Conservation (phyloP, 1,140 invertebrate genomes). For the Apis cerana region DNA sequence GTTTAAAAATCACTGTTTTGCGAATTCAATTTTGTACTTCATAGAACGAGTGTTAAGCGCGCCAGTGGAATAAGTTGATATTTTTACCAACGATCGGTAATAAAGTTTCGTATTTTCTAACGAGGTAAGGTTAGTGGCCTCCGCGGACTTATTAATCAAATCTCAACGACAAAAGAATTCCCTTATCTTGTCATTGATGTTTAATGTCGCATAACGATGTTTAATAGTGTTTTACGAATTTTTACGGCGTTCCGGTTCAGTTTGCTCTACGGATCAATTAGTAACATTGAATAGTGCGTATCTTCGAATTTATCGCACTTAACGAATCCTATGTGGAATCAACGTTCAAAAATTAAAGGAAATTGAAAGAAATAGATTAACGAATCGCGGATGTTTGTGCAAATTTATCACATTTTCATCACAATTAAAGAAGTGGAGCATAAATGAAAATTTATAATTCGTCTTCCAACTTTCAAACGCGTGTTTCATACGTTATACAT, state of each 20-base stretch:
- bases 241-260: conserved; percentile 4
- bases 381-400: no score
- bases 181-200: conserved; percentile 20
- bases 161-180: conserved; percentile 2
- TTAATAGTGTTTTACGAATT: conserved; percentile 30
- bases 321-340: neutral
- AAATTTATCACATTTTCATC: no score
- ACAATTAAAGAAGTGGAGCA: no score
- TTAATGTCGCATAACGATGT: conserved; percentile 5
- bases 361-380: neutral
- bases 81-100: conserved; percentile 27
- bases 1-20: no score
- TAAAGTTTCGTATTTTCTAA: neutral
- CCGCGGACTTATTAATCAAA: neutral
- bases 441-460: no score
- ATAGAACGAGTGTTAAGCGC: neutral
- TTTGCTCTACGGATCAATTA: neutral
- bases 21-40: neutral
- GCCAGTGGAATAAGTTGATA: neutral
- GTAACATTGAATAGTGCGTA: neutral
- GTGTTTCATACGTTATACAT: no score
- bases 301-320: neutral
- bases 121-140: conserved; percentile 23
- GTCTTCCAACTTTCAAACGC: no score
- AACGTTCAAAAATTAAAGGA: neutral